Base-by-base conservation (phyloP, 92 coral and sea anemone genomes). In the Zoanthus gigantus region DNA sequence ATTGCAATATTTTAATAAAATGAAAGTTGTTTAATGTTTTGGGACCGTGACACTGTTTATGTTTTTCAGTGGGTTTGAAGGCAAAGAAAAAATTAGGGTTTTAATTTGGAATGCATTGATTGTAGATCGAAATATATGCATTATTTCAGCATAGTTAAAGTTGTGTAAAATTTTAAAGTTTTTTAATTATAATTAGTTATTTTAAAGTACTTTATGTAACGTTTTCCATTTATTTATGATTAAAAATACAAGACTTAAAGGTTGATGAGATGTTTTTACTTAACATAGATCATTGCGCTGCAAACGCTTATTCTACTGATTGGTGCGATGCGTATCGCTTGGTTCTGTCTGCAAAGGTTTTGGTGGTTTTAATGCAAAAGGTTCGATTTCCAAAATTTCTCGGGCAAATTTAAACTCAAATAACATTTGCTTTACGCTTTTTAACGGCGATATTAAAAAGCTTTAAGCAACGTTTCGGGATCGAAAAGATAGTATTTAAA, bases 331-430 rank as follows among this genome's bases (percentile, higher is more conserved):
- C 23, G 23, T 65, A 65, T 65, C 29, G 14, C 71, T 9, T 65
- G 71, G 71, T 65, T 65, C 71, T 65, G n/a, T 65, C 71, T 65
- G 29, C 71, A 65, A 65, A 23, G 32, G 71, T 65, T 65, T 65
- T 65, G 30, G 29, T 65, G 32, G 71, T 65, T 65, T 10, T 65
- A 23, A 23, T 65, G n/a, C 30, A 65, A 65, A 23, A n/a, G 71
- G 71, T 16, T 10, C 71, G 9, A 9, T 65, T 17, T 65, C 71
- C 71, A 65, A 30, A 65, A 23, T 65, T 65, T 17, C 16, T 6
- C 23, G 23, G 23, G 23, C 23, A 23, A 23, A 23, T 23, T 23
- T 23, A 23, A 23, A 23, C 23, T 23, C 23, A 23, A 23, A 23
- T 23, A 23, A 23, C 23, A 23, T 65, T 65, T 1, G n/a, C 71